A percentile compares a stretch with the other conserved stretches of the same genome.
These are phyloP conservation scores for Bradypodion pumilum DNA, from an alignment of 2,797 vertebrate species.

Conservation along the genomic window DNA sequence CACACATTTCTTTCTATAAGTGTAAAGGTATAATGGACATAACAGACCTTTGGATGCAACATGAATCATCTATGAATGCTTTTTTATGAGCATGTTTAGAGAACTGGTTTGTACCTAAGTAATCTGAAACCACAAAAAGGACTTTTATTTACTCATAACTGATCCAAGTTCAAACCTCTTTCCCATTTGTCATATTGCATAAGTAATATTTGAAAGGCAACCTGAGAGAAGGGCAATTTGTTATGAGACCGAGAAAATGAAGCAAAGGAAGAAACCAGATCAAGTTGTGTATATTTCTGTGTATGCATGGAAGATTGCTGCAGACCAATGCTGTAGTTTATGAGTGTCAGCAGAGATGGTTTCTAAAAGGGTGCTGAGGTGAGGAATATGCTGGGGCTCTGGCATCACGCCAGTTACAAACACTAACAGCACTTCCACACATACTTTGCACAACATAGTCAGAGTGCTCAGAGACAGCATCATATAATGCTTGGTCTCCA, in stretches of 20 bases:
- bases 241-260: background rate
- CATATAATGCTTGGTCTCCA: background rate
- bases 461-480: background rate
- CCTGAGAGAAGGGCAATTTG: conserved; percentile 25
- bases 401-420: background rate
- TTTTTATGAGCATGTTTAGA: conserved; percentile 29
- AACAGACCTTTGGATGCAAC: conserved; percentile 42
- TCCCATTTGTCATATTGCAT: background rate
- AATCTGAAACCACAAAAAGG: background rate
- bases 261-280: conserved; percentile 9
- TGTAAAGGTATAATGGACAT: conserved; percentile 31
- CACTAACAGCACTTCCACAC: background rate
- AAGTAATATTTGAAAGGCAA: conserved; percentile 31
- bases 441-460: background rate
- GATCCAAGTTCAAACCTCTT: background rate
- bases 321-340: background rate
- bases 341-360: background rate
- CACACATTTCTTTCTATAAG: conserved; percentile 37
- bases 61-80: conserved; percentile 16
- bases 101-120: background rate
- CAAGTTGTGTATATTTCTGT: background rate
- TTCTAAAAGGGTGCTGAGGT: background rate
- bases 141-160: background rate
- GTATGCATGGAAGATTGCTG: background rate
- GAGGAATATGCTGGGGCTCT: background rate